Base-by-base conservation (phyloP, 2,888 invertebrate species). In the Parelbella ahira region DNA sequence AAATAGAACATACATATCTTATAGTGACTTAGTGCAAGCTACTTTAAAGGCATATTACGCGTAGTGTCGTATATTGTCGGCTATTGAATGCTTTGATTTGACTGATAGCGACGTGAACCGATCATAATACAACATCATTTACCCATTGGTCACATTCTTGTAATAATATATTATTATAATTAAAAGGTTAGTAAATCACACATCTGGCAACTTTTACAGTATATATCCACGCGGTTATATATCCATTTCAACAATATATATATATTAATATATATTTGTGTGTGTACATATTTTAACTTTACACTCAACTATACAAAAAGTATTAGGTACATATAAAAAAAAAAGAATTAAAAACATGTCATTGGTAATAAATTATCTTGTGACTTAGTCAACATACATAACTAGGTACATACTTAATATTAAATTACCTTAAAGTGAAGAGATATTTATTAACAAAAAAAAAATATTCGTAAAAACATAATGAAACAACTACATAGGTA, bases 361-460 rank as follows among this genome's bases (percentile, higher is more conserved):
- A 86, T 86, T 86, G 86, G 86, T 84, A 86, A 86, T 86, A 84
- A 86, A 83, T 86, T 86, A 86, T 81, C 69, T 81, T 66, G 82
- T 86, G 86, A 86, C 86, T 86, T 86, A 86, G 86, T 86, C 82
- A 81, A 80, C 78, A 67, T 74, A 67, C 69, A 73, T 67, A 78
- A 61, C 60, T 72, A 76, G 55, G 50, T 55, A 60, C 60, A 30
- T 39, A 12, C 63, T 70, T 54, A 55, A 47, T 52, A 47, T 52
- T 53, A 52, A 52, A 48, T 41, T 49, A 54, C 25, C 24, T 52
- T 44, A 49, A 51, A 39, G 23, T 48, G 45, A 50, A 54, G 56
- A 46, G 29, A 50, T 45, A 49, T 43, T n/a, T n/a, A n/a, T n/a
- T n/a, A n/a, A n/a, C n/a, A 52, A 51, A 50, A 43, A 49, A 50